Conservation (phyloP, 1,140 invertebrate species). For the Calycopis cecrops region DNA sequence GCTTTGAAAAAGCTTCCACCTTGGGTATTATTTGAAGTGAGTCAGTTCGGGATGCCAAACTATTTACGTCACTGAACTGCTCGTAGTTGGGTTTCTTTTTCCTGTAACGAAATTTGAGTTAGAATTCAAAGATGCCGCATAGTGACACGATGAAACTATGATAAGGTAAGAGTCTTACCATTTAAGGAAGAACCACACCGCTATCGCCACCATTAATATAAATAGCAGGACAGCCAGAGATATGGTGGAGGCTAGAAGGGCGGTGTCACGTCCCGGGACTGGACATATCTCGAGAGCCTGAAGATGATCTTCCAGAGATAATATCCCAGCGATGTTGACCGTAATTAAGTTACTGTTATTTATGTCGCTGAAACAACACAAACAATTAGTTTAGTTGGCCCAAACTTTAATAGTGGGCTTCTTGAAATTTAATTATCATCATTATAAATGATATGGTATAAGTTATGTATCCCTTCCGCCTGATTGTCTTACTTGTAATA, state of each 20-base stretch:
- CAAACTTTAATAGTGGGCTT: not conserved
- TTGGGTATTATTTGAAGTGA: constrained; percentile 32
- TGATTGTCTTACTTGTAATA: no score
- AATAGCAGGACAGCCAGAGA: constrained; percentile 49
- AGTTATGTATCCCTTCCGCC: no score
- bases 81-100: constrained; percentile 44
- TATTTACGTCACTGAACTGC: constrained; percentile 50
- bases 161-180: constrained; percentile 43
- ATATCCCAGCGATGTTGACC: constrained; percentile 34
- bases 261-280: constrained; percentile 41
- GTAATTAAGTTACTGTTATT: constrained; percentile 34
- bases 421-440: not conserved
- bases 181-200: constrained; percentile 48
- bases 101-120: constrained; percentile 35
- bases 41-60: constrained; percentile 44
- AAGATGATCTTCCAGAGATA: constrained; percentile 60
- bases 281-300: constrained; percentile 40
- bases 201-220: constrained; percentile 40
- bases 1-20: constrained; percentile 30
- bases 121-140: constrained; percentile 11
- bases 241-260: constrained; percentile 55
- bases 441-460: no score
- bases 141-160: constrained; percentile 17
- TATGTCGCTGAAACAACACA: constrained; percentile 46
- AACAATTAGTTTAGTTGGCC: not conserved